Percentiles rank a stretch among this genome's conserved stretches.
Conservation (phyloP, 2,113 vertebrate genomes). For the Crypturellus undulatus region DNA sequence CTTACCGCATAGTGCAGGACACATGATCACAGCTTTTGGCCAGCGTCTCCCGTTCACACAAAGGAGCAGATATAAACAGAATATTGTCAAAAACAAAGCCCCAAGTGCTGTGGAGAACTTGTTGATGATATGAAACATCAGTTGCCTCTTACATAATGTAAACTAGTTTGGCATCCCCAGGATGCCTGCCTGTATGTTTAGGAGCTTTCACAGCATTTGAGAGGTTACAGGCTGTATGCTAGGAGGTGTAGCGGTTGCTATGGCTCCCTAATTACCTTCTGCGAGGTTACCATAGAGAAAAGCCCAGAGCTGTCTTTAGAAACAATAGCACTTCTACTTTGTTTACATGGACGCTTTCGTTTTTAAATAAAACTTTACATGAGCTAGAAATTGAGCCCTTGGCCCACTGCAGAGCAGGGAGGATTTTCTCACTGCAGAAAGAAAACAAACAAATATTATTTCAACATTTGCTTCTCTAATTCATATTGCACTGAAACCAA, state of each 20-base stretch:
- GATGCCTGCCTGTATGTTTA: neutral
- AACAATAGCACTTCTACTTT: neutral
- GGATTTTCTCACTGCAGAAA: neutral
- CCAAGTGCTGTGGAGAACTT: neutral
- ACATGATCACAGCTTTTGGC: neutral
- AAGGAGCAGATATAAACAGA: neutral
- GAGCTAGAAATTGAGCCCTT: neutral
- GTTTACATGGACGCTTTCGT: neutral
- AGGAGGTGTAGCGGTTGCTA: slow-evolving; percentile 40
- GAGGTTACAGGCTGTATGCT: neutral
- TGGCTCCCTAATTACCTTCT: slow-evolving; percentile 45
- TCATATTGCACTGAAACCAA: neutral
- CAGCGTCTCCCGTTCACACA: neutral
- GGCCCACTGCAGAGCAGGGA: neutral
- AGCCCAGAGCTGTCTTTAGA: slow-evolving; percentile 15
- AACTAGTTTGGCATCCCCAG: neutral
- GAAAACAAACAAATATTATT: neutral
- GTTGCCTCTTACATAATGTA: neutral
- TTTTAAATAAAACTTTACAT: slow-evolving; percentile 3
- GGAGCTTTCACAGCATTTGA: neutral
- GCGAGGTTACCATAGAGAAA: slow-evolving; percentile 5
- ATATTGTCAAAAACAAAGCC: neutral
- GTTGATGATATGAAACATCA: neutral
- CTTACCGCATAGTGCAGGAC: neutral
- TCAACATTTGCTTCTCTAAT: neutral